phyloP scores from a whole-genome alignment of 1,140 invertebrate genomes.

The Drosophila sp. region DNA sequence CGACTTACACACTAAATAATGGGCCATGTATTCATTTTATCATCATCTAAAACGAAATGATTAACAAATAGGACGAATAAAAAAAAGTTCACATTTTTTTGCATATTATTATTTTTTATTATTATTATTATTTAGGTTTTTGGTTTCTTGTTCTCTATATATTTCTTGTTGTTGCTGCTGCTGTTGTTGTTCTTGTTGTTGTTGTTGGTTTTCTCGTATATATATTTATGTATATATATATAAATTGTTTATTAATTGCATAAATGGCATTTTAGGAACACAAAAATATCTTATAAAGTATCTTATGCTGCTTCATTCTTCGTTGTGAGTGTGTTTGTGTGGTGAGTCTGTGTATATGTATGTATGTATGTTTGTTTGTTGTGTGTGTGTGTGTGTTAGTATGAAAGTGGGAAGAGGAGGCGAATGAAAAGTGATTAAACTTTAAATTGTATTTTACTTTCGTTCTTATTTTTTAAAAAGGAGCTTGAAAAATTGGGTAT shows the following conservation, averaged over 20 bases:
- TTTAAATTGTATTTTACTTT: constrained; percentile 8
- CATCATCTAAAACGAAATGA: constrained; percentile 38
- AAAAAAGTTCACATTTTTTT: constrained; percentile 37
- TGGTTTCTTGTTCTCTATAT: constrained; percentile 2
- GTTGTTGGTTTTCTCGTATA: constrained; percentile 10
- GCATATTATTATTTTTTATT: constrained; percentile 2
- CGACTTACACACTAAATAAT: constrained; percentile 75
- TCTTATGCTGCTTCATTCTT: constrained; percentile 25
- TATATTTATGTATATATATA: constrained; percentile 40
- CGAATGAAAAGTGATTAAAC: constrained; percentile 25
- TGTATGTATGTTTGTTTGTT: not conserved
- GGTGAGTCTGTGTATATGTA: not conserved
- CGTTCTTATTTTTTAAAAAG: constrained; percentile 28
- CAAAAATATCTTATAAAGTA: constrained; percentile 57
- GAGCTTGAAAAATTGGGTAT: constrained; percentile 49
- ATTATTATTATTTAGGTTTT: constrained; percentile 10
- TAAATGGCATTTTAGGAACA: constrained; percentile 69
- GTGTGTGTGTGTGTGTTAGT: not conserved
- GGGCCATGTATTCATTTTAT: constrained; percentile 54
- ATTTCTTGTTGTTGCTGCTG: constrained; percentile 21
- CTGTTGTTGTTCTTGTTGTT: constrained; percentile 16
- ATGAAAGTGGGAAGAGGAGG: constrained; percentile 11
- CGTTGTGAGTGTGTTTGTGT: not conserved
- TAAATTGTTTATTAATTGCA: constrained; percentile 60
- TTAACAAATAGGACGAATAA: constrained; percentile 23